Evolutionary conservation across 2,113 vertebrate species (phyloP).

Genomic region (Prochilodus magdalenae): DNA sequence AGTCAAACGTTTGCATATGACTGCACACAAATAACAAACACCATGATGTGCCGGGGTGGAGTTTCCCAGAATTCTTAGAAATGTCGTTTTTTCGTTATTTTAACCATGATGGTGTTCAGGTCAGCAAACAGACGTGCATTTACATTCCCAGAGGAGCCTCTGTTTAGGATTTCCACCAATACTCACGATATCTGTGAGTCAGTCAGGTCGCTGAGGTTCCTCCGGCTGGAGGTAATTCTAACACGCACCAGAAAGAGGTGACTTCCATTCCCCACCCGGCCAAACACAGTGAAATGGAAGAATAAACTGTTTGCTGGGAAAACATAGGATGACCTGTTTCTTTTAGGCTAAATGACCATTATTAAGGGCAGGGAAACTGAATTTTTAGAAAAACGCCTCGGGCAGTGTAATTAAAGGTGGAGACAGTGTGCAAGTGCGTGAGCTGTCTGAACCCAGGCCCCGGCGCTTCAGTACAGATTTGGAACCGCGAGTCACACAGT

Average conservation of each 20-base stretch:
- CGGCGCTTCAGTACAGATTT: not conserved
- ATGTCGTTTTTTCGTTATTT: too few relatives aligned
- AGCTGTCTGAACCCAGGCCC: not conserved
- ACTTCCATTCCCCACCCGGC: not conserved
- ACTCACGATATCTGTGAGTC: not conserved
- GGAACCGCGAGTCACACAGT: not conserved
- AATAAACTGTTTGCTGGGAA: not conserved
- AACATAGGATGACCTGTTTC: not conserved
- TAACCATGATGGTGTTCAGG: too few relatives aligned
- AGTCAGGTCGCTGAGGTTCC: not conserved
- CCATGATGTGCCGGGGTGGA: too few relatives aligned
- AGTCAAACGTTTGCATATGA: too few relatives aligned
- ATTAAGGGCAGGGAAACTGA: not conserved
- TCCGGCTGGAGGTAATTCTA: not conserved
- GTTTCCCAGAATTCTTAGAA: too few relatives aligned
- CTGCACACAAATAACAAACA: too few relatives aligned
- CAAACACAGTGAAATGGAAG: not conserved
- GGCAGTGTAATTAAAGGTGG: not conserved
- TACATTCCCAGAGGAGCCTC: too few relatives aligned
- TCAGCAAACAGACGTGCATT: too few relatives aligned
- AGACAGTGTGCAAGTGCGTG: not conserved
- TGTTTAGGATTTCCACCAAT: too few relatives aligned
- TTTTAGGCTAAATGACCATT: conserved; percentile 54
- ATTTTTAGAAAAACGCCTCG: not conserved
- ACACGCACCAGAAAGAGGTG: too few relatives aligned